Evolutionary conservation across 2,113 vertebrate species (phyloP).

Genomic region (Dryoscopus gambensis): DNA sequence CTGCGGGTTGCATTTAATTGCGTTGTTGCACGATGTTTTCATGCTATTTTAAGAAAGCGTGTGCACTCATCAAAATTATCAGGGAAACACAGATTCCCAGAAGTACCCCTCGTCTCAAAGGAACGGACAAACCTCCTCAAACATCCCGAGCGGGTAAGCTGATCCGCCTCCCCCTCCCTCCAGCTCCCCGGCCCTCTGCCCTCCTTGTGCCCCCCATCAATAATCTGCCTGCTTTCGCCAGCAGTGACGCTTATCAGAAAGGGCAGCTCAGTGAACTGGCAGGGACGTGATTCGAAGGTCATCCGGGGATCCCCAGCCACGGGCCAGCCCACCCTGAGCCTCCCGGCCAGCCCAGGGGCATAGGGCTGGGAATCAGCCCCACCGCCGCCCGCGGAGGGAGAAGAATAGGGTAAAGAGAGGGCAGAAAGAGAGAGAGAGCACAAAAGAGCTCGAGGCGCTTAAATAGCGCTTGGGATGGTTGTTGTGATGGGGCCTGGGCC

Average conservation of each 20-base stretch:
- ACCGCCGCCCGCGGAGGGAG: neutral
- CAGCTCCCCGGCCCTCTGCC: neutral
- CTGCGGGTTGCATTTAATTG: neutral
- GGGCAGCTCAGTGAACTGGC: conserved; percentile 62
- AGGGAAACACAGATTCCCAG: neutral
- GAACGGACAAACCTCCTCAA: neutral
- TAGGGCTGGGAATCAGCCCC: neutral
- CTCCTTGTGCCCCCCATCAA: neutral
- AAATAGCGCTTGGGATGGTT: neutral
- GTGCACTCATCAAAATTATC: neutral
- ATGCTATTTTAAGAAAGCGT: neutral
- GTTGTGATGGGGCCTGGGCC: neutral
- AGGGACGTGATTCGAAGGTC: neutral
- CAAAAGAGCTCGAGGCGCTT: neutral
- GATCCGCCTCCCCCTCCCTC: neutral
- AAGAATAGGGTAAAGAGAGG: conserved; percentile 32
- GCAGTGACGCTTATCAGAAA: conserved; percentile 18
- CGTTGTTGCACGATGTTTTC: neutral
- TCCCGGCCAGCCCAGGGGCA: neutral
- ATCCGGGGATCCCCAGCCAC: neutral
- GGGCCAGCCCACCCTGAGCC: neutral
- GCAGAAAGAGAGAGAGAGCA: conserved; percentile 8
- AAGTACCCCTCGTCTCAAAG: neutral
- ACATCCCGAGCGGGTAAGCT: fast-evolving
- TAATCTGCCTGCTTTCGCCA: neutral